Conservation (phyloP, 2,888 invertebrate species). For the Portevinia maculata region DNA sequence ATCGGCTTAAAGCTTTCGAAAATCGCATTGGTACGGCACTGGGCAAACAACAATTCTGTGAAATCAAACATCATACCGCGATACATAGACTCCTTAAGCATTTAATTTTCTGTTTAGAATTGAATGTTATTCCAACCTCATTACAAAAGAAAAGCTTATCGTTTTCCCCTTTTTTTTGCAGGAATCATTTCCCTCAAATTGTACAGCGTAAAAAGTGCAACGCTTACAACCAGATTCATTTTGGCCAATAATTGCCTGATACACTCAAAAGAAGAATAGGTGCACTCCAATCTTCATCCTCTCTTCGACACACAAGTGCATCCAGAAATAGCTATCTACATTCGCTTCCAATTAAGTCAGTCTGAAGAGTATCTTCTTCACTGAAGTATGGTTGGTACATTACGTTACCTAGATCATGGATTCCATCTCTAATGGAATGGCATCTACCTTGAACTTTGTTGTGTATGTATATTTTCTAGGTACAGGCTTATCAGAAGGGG, state of each 20-base stretch:
- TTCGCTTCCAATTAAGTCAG: slow-evolving; percentile 59
- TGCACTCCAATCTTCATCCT: background rate
- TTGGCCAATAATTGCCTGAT: slow-evolving; percentile 11
- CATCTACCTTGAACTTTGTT: slow-evolving; percentile 64
- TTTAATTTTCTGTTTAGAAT: too few species aligned
- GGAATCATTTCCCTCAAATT: background rate
- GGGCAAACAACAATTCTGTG: too few species aligned
- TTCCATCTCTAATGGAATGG: slow-evolving; percentile 60
- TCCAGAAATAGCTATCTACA: slow-evolving; percentile 27
- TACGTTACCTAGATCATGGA: slow-evolving; percentile 3
- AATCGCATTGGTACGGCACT: too few species aligned
- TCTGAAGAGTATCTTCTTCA: slow-evolving; percentile 37
- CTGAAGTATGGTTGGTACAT: background rate
- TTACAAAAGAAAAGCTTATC: too few species aligned
- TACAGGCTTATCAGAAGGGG: background rate
- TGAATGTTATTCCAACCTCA: too few species aligned
- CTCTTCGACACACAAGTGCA: too few species aligned
- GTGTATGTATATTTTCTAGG: background rate
- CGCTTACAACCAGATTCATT: background rate
- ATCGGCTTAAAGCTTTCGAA: too few species aligned
- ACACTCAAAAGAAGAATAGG: slow-evolving; percentile 3
- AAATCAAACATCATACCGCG: too few species aligned
- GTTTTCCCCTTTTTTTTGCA: background rate
- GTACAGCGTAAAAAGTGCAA: too few species aligned
- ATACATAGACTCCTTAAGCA: too few species aligned